Conservation (phyloP, 1,140 invertebrate species). For the Euborellia annulipes region DNA sequence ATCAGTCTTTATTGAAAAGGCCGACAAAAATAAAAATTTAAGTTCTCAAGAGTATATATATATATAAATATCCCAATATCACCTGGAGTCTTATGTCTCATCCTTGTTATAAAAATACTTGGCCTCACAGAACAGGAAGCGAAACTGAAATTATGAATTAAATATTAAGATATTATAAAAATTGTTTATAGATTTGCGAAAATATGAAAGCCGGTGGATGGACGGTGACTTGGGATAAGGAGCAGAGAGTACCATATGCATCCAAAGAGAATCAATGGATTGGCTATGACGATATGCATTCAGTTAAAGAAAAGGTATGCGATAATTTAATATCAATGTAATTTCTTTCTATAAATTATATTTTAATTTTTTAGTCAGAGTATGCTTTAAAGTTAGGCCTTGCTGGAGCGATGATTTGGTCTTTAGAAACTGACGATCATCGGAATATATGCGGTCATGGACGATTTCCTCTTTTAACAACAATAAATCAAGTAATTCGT, state of each 20-base stretch:
- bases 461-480: slow-evolving; percentile 38
- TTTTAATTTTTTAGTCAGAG: slow-evolving; percentile 25
- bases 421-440: slow-evolving; percentile 59
- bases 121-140: too few species aligned
- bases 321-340: neutral
- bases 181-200: neutral
- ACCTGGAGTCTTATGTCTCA: too few species aligned
- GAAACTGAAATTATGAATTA: too few species aligned
- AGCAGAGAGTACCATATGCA: slow-evolving; percentile 45
- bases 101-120: too few species aligned
- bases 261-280: slow-evolving; percentile 50
- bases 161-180: too few species aligned
- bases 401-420: slow-evolving; percentile 54
- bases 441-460: slow-evolving; percentile 34
- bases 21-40: too few species aligned
- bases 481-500: slow-evolving; percentile 32
- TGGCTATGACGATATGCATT: slow-evolving; percentile 48
- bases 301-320: slow-evolving; percentile 18
- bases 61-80: too few species aligned
- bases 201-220: slow-evolving; percentile 21
- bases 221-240: slow-evolving; percentile 32
- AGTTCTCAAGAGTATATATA: too few species aligned
- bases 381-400: slow-evolving; percentile 34
- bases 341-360: neutral
- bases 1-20: too few species aligned